A percentile compares a stretch with the other conserved stretches of the same genome.
Conservation (phyloP, 2,888 invertebrate genomes). For the Phrixothrix hirtus region DNA sequence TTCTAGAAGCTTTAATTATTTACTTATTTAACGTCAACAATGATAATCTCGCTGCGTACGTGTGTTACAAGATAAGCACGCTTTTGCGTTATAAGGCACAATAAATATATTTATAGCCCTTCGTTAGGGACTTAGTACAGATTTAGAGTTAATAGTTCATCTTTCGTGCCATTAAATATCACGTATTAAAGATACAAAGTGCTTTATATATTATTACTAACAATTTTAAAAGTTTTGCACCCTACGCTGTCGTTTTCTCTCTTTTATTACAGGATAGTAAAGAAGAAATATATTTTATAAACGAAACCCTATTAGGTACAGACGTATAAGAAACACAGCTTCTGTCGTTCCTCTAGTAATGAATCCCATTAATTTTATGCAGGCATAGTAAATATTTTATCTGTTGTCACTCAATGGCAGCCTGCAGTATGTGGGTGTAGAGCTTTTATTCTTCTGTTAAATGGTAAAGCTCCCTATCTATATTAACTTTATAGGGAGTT, state of each 20-base stretch:
- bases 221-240: constrained; percentile 1
- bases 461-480: constrained; percentile 16
- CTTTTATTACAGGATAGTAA: constrained; percentile 5
- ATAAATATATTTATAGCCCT: constrained; percentile 37
- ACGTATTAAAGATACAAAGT: constrained; percentile 31
- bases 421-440: constrained; percentile 9
- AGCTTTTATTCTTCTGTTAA: constrained; percentile 12
- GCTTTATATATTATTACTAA: constrained; percentile 17
- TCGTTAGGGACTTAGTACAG: constrained; percentile 36
- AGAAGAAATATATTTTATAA: constrained; percentile 7
- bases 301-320: constrained; percentile 7
- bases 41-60: no score
- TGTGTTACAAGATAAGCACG: no score
- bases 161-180: constrained; percentile 39
- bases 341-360: constrained; percentile 17
- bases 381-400: constrained; percentile 27
- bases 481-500: constrained; percentile 12
- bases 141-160: constrained; percentile 42
- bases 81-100: no score
- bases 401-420: constrained; percentile 24
- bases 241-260: constrained; percentile 1
- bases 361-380: constrained; percentile 31
- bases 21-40: no score
- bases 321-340: constrained; percentile 12
- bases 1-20: no score